These are phyloP conservation scores for Malurus leucopterus DNA, from an alignment of 2,797 vertebrate genomes.

Conservation along the genomic window DNA sequence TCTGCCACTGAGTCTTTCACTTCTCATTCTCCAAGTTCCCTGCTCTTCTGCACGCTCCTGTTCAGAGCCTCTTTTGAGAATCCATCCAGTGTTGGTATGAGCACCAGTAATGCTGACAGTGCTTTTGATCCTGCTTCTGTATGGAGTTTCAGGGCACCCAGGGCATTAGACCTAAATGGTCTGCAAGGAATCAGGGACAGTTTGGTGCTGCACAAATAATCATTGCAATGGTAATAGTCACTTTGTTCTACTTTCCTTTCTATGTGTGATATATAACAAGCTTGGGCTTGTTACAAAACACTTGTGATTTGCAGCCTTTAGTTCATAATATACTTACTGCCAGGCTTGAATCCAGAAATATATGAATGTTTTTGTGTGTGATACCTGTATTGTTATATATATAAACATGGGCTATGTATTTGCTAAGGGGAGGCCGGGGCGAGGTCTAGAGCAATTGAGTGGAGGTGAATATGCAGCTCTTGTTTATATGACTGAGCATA, in stretches of 20 bases:
- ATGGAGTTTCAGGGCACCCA: not conserved
- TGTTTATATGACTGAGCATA: not conserved
- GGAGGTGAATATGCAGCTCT: not conserved
- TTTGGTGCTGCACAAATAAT: not conserved
- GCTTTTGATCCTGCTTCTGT: not conserved
- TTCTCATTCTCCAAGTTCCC: not conserved
- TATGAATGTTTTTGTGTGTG: not conserved
- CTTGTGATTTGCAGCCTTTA: not conserved
- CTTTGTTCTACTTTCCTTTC: not conserved
- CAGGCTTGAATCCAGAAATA: not conserved
- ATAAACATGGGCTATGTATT: not conserved
- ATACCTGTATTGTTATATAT: not conserved
- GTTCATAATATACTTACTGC: not conserved
- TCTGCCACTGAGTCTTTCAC: not conserved
- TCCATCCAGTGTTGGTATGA: not conserved
- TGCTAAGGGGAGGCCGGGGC: not conserved
- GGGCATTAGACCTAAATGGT: not conserved
- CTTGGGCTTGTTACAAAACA: not conserved
- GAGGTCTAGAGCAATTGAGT: not conserved
- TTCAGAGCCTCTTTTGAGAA: not conserved
- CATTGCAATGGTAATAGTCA: not conserved
- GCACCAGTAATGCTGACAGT: not conserved
- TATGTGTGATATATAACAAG: not conserved
- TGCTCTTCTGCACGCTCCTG: not conserved
- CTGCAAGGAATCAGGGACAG: not conserved